Base-by-base conservation (phyloP, 2,888 invertebrate species). In the Leptopilina syphax region DNA sequence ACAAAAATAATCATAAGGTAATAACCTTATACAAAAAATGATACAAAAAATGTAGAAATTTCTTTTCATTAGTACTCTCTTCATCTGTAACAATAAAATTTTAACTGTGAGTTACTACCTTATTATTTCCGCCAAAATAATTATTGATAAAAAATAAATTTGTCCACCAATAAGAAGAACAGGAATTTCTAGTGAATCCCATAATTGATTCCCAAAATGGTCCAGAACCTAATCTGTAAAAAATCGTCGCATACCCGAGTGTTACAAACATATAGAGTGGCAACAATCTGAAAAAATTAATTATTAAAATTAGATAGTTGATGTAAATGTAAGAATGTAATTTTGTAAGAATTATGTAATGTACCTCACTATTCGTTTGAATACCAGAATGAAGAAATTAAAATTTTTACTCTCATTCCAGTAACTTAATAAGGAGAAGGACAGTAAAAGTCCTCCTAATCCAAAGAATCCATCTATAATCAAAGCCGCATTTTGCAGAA, bases 121-220 rank as follows among this genome's bases (percentile, higher is more conserved):
- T 73, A 57, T 79, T 76, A 24, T 86, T 83, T 34, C 85, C 70
- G 3, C 85, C 83, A 27, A 90, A 78, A 78, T 89, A 90, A 83
- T 90, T 91, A 78, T 90, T 89, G 50, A 91, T 79, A 81, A 88
- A 90, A 6, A 91, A 79, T 0, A 90, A 78, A 85, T 88, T 90
- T 5, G 87, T 80, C 90, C 89, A 89, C 91, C 90, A 90, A 83
- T 87, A 87, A 65, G 86, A 82, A 44, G 84, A 68, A 79, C 89
- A 88, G 79, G 84, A 81, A n/a, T 89, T 83, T 9, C 84, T 80
- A 66, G 88, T 87, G 4, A 78, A 65, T 27, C 79, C 85, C 8
- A 88, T 77, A 73, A 80, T 84, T 6, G 76, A 78, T 77, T 87
- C 80, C 90, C 90, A 91, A 27, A 84, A 85, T 6, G 90, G 90